Evolutionary conservation across 2,113 vertebrate genomes (phyloP).

Genomic region (Chaetorhynchus papuensis): DNA sequence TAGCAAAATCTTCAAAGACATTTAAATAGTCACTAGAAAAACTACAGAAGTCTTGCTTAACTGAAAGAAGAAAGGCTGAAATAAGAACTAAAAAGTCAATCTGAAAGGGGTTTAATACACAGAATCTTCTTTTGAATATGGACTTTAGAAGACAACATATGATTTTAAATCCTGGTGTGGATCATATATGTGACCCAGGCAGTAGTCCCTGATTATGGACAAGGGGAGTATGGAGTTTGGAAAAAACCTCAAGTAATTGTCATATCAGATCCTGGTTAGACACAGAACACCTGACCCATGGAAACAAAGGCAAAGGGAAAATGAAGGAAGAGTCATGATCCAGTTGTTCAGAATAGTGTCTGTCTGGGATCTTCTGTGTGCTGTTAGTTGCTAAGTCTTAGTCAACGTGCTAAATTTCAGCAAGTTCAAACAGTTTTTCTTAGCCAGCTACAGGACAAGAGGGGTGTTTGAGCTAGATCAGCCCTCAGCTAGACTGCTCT

Average conservation of each 20-base stretch:
- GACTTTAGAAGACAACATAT: not conserved
- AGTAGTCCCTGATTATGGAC: not conserved
- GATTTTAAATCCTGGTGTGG: not conserved
- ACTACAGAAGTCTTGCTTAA: not conserved
- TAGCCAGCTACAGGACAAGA: not conserved
- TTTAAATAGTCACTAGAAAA: not conserved
- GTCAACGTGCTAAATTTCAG: not conserved
- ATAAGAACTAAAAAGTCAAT: not conserved
- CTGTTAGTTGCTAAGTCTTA: not conserved
- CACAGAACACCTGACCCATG: not conserved
- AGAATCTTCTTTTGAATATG: not conserved
- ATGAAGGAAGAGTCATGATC: not conserved
- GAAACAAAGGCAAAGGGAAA: not conserved
- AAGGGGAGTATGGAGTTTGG: not conserved
- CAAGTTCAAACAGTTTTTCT: not conserved
- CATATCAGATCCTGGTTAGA: not conserved
- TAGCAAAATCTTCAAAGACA: not conserved
- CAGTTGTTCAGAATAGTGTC: not conserved
- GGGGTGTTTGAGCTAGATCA: not conserved
- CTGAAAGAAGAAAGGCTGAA: not conserved
- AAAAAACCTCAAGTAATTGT: not conserved
- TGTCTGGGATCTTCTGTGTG: not conserved
- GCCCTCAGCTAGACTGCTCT: not conserved
- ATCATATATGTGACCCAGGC: not conserved
- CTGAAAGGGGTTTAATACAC: not conserved